Conservation (phyloP, 35 echinoderm and acorn worm genomes). For the Nesometra sesokonis region DNA sequence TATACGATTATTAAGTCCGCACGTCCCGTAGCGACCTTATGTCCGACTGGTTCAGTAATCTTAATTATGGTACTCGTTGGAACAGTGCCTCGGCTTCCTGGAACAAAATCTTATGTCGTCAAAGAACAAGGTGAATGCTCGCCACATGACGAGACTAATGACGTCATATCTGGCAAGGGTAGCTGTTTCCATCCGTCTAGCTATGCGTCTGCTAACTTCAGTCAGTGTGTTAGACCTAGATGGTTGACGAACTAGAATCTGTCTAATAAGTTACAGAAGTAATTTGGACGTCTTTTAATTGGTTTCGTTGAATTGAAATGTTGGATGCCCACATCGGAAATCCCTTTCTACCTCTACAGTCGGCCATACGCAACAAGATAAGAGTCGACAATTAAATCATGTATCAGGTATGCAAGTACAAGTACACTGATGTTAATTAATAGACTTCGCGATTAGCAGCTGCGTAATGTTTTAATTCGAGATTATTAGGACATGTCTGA, state of each 20-base stretch:
- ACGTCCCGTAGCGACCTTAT: not conserved
- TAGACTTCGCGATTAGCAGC: not conserved
- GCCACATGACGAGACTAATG: not conserved
- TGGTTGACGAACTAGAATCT: too few species aligned
- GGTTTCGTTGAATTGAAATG: not conserved
- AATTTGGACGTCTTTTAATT: not conserved
- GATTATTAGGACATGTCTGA: not conserved
- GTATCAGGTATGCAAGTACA: not conserved
- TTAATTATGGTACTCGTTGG: not conserved
- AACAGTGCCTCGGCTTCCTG: not conserved
- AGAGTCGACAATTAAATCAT: not conserved
- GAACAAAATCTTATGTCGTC: not conserved
- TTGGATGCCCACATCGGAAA: not conserved
- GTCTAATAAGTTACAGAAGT: too few species aligned
- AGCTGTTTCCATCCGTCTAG: not conserved
- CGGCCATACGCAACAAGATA: not conserved
- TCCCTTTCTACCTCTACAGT: not conserved
- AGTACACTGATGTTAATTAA: not conserved
- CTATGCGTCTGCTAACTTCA: not conserved
- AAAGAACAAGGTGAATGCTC: not conserved
- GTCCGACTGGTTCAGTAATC: not conserved
- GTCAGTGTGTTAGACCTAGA: too few species aligned
- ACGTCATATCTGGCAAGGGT: not conserved
- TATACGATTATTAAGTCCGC: not conserved
- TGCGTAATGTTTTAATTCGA: not conserved